Conservation (phyloP, 2,113 vertebrate species). For the Poicephalus meyeri region DNA sequence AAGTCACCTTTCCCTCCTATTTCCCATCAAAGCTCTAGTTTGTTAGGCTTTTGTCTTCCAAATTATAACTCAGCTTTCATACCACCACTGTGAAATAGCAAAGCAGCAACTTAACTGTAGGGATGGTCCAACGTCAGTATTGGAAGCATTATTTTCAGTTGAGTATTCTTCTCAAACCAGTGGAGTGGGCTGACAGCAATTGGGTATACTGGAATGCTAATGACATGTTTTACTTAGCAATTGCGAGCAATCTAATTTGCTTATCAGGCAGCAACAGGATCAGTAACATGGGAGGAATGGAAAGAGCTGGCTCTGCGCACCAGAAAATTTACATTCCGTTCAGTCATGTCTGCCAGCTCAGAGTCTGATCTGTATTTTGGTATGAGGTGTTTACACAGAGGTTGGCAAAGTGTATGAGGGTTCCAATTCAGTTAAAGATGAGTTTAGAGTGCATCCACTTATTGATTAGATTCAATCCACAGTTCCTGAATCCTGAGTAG, state of each 20-base stretch:
- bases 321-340: neutral
- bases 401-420: neutral
- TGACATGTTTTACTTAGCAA: neutral
- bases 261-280: slow-evolving; percentile 7
- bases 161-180: neutral
- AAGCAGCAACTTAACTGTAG: neutral
- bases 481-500: neutral
- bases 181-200: neutral
- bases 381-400: neutral
- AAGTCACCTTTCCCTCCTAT: neutral
- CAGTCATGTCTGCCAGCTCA: neutral
- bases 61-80: neutral
- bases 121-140: neutral
- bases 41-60: neutral
- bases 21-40: neutral
- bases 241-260: neutral
- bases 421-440: neutral
- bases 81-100: neutral
- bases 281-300: neutral
- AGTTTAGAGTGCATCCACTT: neutral
- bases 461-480: neutral
- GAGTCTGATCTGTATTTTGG: neutral
- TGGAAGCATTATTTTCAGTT: neutral
- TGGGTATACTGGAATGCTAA: neutral
- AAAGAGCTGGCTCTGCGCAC: neutral